Percentiles rank a stretch among this genome's conserved stretches.
phyloP scores from a whole-genome alignment of 2,888 invertebrate species.

The Theretra japonica region DNA sequence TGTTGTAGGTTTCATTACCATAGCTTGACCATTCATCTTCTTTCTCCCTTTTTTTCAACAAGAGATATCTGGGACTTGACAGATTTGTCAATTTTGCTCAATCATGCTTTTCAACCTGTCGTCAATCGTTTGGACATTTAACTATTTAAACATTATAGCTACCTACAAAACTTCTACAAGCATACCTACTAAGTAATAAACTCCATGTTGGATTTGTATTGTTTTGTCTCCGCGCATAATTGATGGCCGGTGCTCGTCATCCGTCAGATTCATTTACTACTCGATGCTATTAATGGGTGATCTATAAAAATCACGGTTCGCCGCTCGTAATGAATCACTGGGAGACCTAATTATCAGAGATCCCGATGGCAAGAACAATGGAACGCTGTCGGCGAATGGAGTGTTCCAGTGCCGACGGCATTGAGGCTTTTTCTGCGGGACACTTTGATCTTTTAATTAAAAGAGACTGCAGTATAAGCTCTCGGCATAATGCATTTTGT shows the following conservation, averaged over 20 bases:
- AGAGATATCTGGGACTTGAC: no score
- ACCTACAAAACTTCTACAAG: no score
- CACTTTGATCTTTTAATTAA: slow-evolving; percentile 3
- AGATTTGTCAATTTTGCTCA: no score
- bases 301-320: slow-evolving; percentile 10
- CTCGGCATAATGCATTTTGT: neutral
- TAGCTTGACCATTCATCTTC: no score
- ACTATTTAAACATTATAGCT: neutral
- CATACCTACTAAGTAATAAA: neutral
- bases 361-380: neutral
- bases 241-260: neutral
- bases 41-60: no score
- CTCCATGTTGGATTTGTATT: neutral
- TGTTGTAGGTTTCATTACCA: no score
- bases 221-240: neutral
- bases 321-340: neutral
- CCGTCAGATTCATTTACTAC: neutral
- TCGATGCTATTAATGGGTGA: slow-evolving; percentile 9
- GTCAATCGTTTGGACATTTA: no score
- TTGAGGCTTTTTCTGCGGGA: neutral
- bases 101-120: no score
- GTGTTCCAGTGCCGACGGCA: neutral
- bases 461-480: neutral
- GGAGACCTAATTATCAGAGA: slow-evolving; percentile 12
- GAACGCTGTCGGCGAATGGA: neutral